Conservation (phyloP, 2,888 invertebrate genomes). For the Choreutis nemorana region DNA sequence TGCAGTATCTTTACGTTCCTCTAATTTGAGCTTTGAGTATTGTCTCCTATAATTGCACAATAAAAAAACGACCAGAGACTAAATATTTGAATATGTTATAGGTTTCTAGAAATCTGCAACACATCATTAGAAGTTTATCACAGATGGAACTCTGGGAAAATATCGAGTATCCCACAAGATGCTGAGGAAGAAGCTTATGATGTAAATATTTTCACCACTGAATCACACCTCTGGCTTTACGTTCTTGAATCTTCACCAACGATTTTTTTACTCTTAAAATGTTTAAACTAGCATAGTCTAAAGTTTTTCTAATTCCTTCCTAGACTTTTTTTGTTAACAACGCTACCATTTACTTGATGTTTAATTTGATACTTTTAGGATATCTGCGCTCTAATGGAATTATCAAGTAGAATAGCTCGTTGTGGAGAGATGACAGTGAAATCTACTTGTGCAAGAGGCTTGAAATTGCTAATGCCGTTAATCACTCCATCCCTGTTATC, state of each 20-base stretch:
- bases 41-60: too few species aligned
- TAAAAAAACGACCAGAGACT: too few species aligned
- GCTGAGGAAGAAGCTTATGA: slow-evolving; percentile 73
- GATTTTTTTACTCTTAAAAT: too few species aligned
- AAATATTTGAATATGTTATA: too few species aligned
- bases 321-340: too few species aligned
- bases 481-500: slow-evolving; percentile 32
- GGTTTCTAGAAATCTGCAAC: slow-evolving; percentile 73
- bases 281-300: too few species aligned
- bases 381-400: slow-evolving; percentile 80
- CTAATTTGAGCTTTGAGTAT: too few species aligned
- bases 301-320: too few species aligned
- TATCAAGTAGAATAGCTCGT: slow-evolving; percentile 43
- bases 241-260: too few species aligned
- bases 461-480: slow-evolving; percentile 40
- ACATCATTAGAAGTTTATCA: slow-evolving; percentile 76
- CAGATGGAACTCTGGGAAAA: slow-evolving; percentile 69
- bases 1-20: too few species aligned
- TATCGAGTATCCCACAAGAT: slow-evolving; percentile 68
- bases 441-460: slow-evolving; percentile 35
- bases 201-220: slow-evolving; percentile 24
- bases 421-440: slow-evolving; percentile 26
- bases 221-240: too few species aligned
- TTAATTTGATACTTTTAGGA: slow-evolving; percentile 63
- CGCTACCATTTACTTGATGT: neutral